Evolutionary conservation across 1,140 invertebrate species (phyloP).

Genomic region (Brachionus plicatilis): DNA sequence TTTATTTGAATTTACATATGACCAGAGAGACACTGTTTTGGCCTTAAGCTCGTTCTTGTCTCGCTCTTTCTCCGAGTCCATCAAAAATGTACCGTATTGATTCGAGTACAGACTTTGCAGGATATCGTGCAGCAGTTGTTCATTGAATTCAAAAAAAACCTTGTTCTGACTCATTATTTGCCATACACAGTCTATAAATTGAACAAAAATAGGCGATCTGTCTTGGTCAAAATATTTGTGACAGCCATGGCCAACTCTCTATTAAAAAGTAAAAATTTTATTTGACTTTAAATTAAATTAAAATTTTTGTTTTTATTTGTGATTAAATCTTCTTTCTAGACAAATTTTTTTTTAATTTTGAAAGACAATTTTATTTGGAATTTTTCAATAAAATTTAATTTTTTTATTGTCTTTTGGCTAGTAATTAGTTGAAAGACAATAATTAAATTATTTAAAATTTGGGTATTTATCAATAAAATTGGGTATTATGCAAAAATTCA

Average conservation of each 20-base stretch:
- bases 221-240: constrained; percentile 23
- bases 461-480: too few species aligned
- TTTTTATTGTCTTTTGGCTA: too few species aligned
- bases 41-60: constrained; percentile 68
- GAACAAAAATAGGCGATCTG: constrained; percentile 89
- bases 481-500: too few species aligned
- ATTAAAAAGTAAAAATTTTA: not conserved
- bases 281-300: constrained; percentile 62
- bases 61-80: constrained; percentile 65
- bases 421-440: too few species aligned
- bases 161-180: constrained; percentile 71
- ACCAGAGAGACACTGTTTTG: constrained; percentile 90
- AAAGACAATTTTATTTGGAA: too few species aligned
- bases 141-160: constrained; percentile 85
- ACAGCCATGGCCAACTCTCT: constrained; percentile 36
- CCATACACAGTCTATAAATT: constrained; percentile 93
- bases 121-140: constrained; percentile 86
- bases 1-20: constrained; percentile 76
- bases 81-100: constrained; percentile 95
- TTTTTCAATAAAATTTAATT: too few species aligned
- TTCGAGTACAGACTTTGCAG: constrained; percentile 95
- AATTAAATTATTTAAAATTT: too few species aligned
- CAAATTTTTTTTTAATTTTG: too few species aligned
- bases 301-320: constrained; percentile 49
- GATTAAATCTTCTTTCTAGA: too few species aligned